Conservation (phyloP, 2,888 invertebrate species). For the Spatulosminthurus flaviceps region DNA sequence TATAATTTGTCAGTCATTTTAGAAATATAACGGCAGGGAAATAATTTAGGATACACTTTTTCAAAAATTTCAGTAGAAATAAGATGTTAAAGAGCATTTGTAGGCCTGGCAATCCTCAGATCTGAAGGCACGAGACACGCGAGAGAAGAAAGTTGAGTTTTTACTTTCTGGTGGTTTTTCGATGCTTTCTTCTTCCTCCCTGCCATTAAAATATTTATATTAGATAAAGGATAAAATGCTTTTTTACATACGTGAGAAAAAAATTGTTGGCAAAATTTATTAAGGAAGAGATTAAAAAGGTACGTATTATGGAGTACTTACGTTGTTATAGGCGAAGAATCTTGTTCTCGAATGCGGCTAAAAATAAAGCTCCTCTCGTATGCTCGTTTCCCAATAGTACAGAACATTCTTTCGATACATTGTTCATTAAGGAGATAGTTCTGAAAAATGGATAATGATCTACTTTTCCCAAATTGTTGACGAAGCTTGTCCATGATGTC, state of each 20-base stretch:
- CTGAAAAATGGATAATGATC: neutral
- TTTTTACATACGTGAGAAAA: no score
- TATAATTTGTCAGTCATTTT: no score
- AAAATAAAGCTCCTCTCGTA: neutral
- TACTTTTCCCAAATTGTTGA: neutral
- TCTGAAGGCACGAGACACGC: conserved; percentile 25
- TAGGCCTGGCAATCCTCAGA: conserved; percentile 30
- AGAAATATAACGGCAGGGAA: no score
- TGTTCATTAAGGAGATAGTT: neutral
- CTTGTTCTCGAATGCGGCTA: neutral
- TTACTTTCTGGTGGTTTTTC: neutral
- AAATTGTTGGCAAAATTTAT: neutral
- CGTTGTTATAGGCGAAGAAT: neutral
- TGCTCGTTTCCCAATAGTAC: conserved; percentile 28
- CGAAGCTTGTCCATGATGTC: neutral
- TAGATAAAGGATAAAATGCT: no score
- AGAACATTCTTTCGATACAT: conserved; percentile 32
- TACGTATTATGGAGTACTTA: neutral
- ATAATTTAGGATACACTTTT: no score
- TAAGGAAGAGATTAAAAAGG: neutral
- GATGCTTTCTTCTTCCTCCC: neutral
- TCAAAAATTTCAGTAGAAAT: conserved; percentile 16
- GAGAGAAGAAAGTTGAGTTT: conserved; percentile 16
- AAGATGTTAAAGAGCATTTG: conserved; percentile 28
- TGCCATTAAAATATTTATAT: neutral